Base-by-base conservation (phyloP, 2,797 vertebrate species). In the Holocentrus rufus region DNA sequence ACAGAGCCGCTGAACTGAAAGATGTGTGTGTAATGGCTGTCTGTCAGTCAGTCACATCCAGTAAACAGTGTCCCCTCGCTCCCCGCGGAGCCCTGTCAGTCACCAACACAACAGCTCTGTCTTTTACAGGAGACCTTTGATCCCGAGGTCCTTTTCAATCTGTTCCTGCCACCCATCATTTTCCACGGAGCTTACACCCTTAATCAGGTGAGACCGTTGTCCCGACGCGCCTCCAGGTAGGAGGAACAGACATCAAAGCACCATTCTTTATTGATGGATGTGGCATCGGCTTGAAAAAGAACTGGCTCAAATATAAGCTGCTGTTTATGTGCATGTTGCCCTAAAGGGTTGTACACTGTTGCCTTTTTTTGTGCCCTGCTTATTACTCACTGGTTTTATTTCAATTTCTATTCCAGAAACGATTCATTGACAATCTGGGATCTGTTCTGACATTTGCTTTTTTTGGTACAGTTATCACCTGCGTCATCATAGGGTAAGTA, bases 91-190 rank as follows among this genome's bases (percentile, higher is more conserved):
- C 6, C 36, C 76, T 82, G 85, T 87, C 87, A 88, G 17, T 86
- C 85, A 87, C 71, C 53, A 64, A 61, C 77, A 72, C 78, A 83
- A 73, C 61, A 25, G 31, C 79, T 90, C 75, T 86, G 80, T 93
- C 88, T 91, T 91, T 92, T 83, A 85, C 91, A 95, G 94, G 94
- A 94, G 92, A 95, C 94, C 34, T 96, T 96, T 91, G 95, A 95
- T 89, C 95, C 93, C 62, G 93, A 94, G 85, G 94, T 95, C 85
- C 95, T 96, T 90, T 95, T 96, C 93, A 95, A 95, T 79, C 93
- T 96, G 88, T 91, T 96, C 83, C 87, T 96, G 84, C 95, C 95
- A 18, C 93, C 95, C 39, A 93, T 96, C 88, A 96, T 95, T 91
- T 95, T 96, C 89, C 92, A 95, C 65, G 94, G 94, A 72, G 95